Evolutionary conservation across 2,113 vertebrate genomes (phyloP), one percentile per base, ranked within the genome.

Genomic region (Jaculus jaculus): DNA sequence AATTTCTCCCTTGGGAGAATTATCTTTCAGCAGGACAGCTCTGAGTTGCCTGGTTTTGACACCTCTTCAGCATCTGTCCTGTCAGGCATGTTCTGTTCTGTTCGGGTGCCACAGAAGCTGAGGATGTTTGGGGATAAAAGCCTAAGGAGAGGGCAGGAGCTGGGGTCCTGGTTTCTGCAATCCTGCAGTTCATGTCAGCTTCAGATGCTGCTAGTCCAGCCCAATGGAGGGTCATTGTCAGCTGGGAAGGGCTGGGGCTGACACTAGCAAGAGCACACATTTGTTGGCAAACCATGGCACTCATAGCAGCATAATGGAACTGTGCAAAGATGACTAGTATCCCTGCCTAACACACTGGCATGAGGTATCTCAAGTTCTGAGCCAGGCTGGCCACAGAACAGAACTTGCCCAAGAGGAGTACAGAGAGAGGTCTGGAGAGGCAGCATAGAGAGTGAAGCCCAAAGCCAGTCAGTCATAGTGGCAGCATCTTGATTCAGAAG

Each of bases 1-100:
- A 39, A 87, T 72, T 84, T 37, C 63, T 81, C 72, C 66, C 23
- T 71, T 77, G 86, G 77, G 91, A 87, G 51, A 85, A 58, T 34
- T 74, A 75, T 58, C 75, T 96, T 92, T 88, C 83, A 65, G 63
- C 92, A n/a, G 51, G n/a, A 8, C 66, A 86, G 77, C 72, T 87
- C 81, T 81, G 51, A 63, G 66, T 10, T 78, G 23, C 60, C 42
- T 77, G 47, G 24, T 42, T 84, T 42, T 68, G 61, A 18, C 2
- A 79, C n/a, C 34, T 90, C 90, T 42, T 58, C 32, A 42, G 68
- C 26, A 51, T 71, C 30, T 0, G 15, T 86, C 81, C 61, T 87
- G n/a, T 47, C 4, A 32, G 51, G 32, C 23, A 11, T 15, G 37
- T 24, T 85, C 80, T 84, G 1, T 84, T 30, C 26, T 72, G 1